Evolutionary conservation across 2,888 invertebrate genomes (phyloP).

Genomic region (Craniophora ligustri): DNA sequence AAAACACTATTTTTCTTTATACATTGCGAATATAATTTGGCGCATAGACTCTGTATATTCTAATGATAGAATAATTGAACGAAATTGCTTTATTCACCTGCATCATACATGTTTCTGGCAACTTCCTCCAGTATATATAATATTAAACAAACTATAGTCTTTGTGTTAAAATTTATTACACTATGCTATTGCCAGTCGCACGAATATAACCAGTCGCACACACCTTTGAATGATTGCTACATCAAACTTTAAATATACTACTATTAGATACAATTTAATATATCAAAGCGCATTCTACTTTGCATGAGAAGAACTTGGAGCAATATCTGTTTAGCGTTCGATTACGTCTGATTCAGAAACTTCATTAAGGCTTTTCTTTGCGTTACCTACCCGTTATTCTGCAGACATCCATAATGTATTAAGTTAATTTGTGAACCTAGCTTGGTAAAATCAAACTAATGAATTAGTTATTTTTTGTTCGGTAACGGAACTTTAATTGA

Average conservation of each 20-base stretch:
- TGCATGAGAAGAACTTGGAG: slow-evolving; percentile 1
- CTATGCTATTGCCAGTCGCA: slow-evolving; percentile 43
- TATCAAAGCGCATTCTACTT: slow-evolving; percentile 21
- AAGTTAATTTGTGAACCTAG: slow-evolving; percentile 7
- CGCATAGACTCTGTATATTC: too few species aligned
- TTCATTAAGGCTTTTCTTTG: slow-evolving; percentile 8
- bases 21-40: too few species aligned
- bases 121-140: slow-evolving; percentile 21
- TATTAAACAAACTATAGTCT: slow-evolving; percentile 49
- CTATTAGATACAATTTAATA: slow-evolving; percentile 58
- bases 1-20: too few species aligned
- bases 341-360: slow-evolving; percentile 8
- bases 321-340: not conserved
- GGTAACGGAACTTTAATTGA: slow-evolving; percentile 41
- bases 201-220: slow-evolving; percentile 56
- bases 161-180: too few species aligned
- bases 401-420: slow-evolving; percentile 30
- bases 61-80: slow-evolving; percentile 4
- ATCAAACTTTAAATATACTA: slow-evolving; percentile 57
- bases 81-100: slow-evolving; percentile 14
- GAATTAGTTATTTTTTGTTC: slow-evolving; percentile 22
- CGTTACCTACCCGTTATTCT: slow-evolving; percentile 10
- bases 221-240: too few species aligned
- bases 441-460: slow-evolving; percentile 17
- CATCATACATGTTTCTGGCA: slow-evolving; percentile 52